Percentiles rank a stretch among this genome's conserved stretches.
phyloP scores from a whole-genome alignment of 2,797 vertebrate genomes.

The Eulemur albifrons region DNA sequence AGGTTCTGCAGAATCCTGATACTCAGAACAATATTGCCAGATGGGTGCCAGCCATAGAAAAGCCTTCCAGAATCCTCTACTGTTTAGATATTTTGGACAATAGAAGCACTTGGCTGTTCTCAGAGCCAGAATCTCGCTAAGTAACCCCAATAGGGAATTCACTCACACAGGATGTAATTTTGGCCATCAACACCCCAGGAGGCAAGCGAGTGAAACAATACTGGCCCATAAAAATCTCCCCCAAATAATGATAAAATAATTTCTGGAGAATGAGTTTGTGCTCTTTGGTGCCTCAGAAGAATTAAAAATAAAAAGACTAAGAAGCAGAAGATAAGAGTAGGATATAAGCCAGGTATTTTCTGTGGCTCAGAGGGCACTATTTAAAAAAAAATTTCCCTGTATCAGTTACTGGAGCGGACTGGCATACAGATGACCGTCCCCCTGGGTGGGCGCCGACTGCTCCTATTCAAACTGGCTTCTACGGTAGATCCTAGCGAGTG shows the following conservation, averaged over 20 bases:
- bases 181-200: neutral
- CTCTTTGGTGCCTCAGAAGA: neutral
- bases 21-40: neutral
- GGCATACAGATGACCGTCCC: neutral
- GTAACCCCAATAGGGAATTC: neutral
- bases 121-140: neutral
- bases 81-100: neutral
- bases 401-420: neutral
- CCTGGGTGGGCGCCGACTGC: neutral
- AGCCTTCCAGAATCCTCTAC: neutral
- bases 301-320: neutral
- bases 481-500: fast-evolving
- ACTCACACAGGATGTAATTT: neutral
- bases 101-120: neutral
- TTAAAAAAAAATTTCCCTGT: neutral
- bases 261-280: neutral
- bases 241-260: neutral
- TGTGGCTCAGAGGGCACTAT: neutral
- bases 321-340: neutral
- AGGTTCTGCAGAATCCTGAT: neutral
- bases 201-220: neutral
- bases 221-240: neutral
- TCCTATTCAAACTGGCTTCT: neutral
- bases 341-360: neutral
- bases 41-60: neutral